Evolutionary conservation across 1,140 invertebrate genomes (phyloP).

Genomic region (Drosophila biarmipes): DNA sequence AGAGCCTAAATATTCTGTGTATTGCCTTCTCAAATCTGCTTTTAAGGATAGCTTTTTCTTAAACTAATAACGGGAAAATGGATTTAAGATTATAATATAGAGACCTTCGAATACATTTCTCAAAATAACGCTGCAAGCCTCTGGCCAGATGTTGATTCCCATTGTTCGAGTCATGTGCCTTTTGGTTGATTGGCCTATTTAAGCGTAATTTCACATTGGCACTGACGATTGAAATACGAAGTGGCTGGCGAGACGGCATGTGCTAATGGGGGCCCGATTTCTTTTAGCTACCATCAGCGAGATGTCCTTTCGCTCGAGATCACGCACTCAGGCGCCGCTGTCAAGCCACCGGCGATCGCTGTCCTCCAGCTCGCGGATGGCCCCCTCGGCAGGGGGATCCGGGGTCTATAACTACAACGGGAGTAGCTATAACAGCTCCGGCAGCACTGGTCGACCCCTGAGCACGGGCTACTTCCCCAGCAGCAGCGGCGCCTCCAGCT

Average conservation of each 20-base stretch:
- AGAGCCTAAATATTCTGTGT: too few species aligned
- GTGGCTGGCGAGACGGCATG: slow-evolving; percentile 15
- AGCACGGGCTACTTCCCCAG: slow-evolving; percentile 73
- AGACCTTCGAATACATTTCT: too few species aligned
- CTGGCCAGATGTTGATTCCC: neutral
- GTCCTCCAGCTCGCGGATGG: slow-evolving; percentile 71
- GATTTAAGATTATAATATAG: too few species aligned
- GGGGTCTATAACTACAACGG: slow-evolving; percentile 69
- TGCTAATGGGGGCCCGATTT: slow-evolving; percentile 24
- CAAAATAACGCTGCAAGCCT: neutral
- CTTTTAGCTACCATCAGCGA: slow-evolving; percentile 20
- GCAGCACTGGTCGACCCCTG: slow-evolving; percentile 61
- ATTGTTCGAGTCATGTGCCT: slow-evolving; percentile 13
- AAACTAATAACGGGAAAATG: too few species aligned
- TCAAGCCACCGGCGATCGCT: slow-evolving; percentile 73
- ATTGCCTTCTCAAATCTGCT: too few species aligned
- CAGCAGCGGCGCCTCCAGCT: slow-evolving; percentile 49
- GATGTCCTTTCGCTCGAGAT: slow-evolving; percentile 84
- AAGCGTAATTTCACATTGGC: slow-evolving; percentile 59
- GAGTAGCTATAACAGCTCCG: slow-evolving; percentile 53
- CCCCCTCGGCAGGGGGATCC: slow-evolving; percentile 30
- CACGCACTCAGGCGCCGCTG: slow-evolving; percentile 76
- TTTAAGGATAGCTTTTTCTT: too few species aligned
- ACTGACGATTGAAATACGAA: slow-evolving; percentile 51
- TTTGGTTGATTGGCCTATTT: slow-evolving; percentile 23